phyloP scores from a whole-genome alignment of 2,888 invertebrate species.

The Julus scandinavius region DNA sequence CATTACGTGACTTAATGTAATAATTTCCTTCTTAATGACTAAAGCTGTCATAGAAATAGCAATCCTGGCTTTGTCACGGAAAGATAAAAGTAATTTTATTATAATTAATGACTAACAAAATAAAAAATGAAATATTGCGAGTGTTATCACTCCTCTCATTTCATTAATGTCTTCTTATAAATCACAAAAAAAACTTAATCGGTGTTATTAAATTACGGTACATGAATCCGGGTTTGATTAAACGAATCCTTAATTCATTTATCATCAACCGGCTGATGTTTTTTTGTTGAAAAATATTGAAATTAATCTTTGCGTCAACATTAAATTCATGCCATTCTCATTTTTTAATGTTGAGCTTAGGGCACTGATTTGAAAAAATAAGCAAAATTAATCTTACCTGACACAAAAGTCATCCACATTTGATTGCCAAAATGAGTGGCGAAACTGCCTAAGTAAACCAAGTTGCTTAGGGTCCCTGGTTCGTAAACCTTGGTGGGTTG shows the following conservation, averaged over 20 bases:
- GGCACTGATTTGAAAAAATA: neutral
- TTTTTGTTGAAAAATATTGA: neutral
- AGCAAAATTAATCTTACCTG: constrained; percentile 71
- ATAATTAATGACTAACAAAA: neutral
- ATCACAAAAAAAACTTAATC: neutral
- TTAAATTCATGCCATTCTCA: neutral
- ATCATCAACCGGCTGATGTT: constrained; percentile 29
- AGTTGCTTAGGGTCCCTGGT: constrained; percentile 59
- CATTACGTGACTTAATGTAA: too few relatives aligned
- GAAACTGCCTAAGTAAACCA: constrained; percentile 81
- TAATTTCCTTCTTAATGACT: neutral
- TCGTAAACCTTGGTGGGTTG: constrained; percentile 53
- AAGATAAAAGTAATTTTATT: neutral
- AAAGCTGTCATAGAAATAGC: neutral
- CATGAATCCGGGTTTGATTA: neutral
- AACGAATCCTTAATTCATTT: constrained; percentile 5
- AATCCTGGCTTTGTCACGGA: neutral
- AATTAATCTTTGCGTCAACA: too few relatives aligned
- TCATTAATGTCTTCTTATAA: neutral
- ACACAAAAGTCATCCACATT: constrained; percentile 93
- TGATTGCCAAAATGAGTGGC: constrained; percentile 86
- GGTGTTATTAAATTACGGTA: neutral
- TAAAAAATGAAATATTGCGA: neutral
- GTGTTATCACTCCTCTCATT: neutral
- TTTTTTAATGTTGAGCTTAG: neutral